A percentile compares a stretch with the other conserved stretches of the same genome.
Evolutionary conservation across 2,888 invertebrate genomes (phyloP).

Genomic region (Mellilla xanthometata): DNA sequence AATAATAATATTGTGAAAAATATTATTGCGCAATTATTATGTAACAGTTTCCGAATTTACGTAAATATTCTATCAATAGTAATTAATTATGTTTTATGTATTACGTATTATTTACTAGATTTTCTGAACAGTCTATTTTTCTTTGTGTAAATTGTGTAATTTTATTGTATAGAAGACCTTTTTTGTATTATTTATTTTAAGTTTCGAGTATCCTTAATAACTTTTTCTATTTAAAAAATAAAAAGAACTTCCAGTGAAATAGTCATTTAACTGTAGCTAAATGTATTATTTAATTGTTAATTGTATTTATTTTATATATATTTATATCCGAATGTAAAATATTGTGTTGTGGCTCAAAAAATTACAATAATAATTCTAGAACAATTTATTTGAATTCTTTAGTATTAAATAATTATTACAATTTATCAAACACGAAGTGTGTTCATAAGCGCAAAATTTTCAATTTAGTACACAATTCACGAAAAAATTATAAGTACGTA

Average conservation of each 20-base stretch:
- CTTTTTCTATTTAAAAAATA: background rate
- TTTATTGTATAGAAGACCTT: no score
- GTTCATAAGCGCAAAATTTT: slow-evolving; percentile 22
- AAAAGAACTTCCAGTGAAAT: slow-evolving; percentile 6
- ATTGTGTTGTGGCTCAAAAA: background rate
- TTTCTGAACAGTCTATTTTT: no score
- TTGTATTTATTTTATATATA: slow-evolving; percentile 1
- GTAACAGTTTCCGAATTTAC: no score
- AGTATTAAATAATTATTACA: background rate
- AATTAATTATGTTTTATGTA: no score
- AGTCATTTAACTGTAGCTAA: background rate
- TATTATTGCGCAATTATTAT: no score
- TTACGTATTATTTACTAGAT: no score
- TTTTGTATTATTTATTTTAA: no score
- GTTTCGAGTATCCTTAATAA: no score
- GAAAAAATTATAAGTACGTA: slow-evolving; percentile 33
- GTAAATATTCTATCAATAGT: no score
- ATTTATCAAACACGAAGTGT: slow-evolving; percentile 10
- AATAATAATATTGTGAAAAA: no score
- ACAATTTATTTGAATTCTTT: background rate
- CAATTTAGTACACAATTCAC: slow-evolving; percentile 4
- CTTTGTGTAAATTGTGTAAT: no score
- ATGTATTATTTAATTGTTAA: background rate
- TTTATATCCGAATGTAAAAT: background rate
- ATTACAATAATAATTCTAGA: background rate